A percentile compares a stretch with the other conserved stretches of the same genome.
These are phyloP conservation scores for Bambusicola thoracicus DNA, from an alignment of 2,113 vertebrate species.

Conservation along the genomic window DNA sequence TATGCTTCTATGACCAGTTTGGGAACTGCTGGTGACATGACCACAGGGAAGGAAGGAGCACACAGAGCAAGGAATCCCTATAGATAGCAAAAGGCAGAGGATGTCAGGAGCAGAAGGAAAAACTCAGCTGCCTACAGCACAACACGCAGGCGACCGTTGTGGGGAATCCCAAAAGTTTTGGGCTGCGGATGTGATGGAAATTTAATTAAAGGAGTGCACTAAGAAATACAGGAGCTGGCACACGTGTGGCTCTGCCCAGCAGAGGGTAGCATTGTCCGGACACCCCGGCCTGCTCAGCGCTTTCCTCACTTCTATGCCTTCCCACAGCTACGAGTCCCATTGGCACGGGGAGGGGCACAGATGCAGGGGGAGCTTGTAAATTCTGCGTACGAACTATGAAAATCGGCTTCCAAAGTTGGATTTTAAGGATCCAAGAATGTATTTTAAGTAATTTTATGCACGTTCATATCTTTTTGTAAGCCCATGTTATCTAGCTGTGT, in stretches of 20 bases:
- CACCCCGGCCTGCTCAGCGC: not conserved
- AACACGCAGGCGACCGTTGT: accelerated
- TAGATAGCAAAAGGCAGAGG: not conserved
- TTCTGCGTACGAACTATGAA: not conserved
- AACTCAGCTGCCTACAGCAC: not conserved
- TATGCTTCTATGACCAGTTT: not conserved
- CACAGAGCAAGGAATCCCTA: not conserved
- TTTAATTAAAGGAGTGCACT: too few relatives aligned
- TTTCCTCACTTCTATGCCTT: not conserved
- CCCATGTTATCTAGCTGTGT: not conserved
- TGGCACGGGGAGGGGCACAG: not conserved
- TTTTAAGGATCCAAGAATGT: not conserved
- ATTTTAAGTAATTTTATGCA: not conserved
- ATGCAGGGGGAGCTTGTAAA: not conserved
- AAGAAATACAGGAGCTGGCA: not conserved
- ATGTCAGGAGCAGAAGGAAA: not conserved
- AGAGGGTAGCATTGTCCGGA: constrained; percentile 59
- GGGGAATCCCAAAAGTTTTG: not conserved
- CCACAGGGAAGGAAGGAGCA: accelerated
- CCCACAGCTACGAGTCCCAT: not conserved
- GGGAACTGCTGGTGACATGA: not conserved
- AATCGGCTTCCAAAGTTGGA: not conserved
- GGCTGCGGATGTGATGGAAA: not conserved
- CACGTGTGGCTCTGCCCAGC: not conserved
- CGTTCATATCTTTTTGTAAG: not conserved